phyloP scores from a whole-genome alignment of 1,140 invertebrate genomes.

The Lamellibrachia luymesi region DNA sequence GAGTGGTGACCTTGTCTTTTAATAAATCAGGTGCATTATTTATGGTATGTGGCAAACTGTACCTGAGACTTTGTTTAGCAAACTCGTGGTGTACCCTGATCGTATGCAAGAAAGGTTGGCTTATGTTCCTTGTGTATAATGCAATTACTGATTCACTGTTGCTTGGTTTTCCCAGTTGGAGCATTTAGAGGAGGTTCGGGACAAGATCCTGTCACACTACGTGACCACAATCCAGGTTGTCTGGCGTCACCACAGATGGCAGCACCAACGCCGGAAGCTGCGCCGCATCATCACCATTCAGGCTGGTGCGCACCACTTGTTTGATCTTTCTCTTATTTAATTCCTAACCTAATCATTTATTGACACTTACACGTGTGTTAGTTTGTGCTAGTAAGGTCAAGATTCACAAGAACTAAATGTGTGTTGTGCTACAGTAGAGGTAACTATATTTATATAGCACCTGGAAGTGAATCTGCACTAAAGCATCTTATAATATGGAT shows the following conservation, averaged over 20 bases:
- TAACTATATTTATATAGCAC: too few species aligned
- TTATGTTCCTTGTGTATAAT: too few species aligned
- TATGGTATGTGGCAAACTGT: too few species aligned
- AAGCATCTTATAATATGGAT: too few species aligned
- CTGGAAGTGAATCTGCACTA: too few species aligned
- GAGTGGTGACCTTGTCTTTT: too few species aligned
- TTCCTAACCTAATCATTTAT: not conserved
- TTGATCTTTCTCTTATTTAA: not conserved
- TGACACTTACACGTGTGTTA: not conserved
- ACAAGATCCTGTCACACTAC: conserved; percentile 26
- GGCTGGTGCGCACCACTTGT: conserved; percentile 13
- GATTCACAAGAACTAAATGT: too few species aligned
- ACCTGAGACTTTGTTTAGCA: too few species aligned
- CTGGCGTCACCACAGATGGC: conserved; percentile 22
- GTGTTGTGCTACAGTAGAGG: too few species aligned
- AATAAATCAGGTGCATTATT: too few species aligned
- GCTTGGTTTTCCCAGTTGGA: conserved; percentile 32
- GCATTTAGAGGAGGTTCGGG: conserved; percentile 31
- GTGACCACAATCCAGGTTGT: conserved; percentile 32
- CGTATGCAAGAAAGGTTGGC: too few species aligned
- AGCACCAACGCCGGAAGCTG: conserved; percentile 21
- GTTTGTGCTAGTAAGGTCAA: not conserved
- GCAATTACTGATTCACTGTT: conserved; percentile 5
- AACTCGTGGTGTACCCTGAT: too few species aligned
- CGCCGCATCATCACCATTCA: conserved; percentile 13